Evolutionary conservation across 2,113 vertebrate genomes (phyloP).

Genomic region (Cricetomys ansorgei): DNA sequence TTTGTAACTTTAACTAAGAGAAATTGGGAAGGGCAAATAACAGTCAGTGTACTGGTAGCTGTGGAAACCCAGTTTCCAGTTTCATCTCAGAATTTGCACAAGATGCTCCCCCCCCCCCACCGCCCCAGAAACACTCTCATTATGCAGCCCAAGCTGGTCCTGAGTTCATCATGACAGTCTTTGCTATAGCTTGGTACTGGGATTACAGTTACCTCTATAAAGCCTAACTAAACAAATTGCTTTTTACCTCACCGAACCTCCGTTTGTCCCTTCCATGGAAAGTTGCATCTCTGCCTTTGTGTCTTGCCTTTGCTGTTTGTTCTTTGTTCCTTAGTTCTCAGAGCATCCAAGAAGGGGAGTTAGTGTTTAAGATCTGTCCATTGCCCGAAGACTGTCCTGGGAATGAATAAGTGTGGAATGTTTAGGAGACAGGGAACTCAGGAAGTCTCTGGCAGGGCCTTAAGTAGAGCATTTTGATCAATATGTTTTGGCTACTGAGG

Average conservation of each 20-base stretch:
- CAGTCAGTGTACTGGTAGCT: neutral
- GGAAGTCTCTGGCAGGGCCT: neutral
- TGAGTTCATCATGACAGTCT: neutral
- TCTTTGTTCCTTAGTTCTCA: conserved; percentile 18
- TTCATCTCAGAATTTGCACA: conserved; percentile 7
- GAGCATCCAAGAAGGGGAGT: conserved; percentile 1
- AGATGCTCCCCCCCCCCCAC: neutral
- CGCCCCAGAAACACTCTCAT: neutral
- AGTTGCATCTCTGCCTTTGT: conserved; percentile 17
- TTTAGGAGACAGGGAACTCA: conserved; percentile 9
- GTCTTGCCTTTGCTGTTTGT: neutral
- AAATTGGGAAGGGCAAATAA: neutral
- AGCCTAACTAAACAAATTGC: neutral
- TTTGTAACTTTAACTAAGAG: conserved; percentile 14
- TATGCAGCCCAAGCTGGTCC: neutral
- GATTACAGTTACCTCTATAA: neutral
- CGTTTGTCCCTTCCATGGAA: conserved; percentile 39
- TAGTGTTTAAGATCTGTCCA: conserved; percentile 15
- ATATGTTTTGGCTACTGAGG: conserved; percentile 36
- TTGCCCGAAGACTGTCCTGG: conserved; percentile 18
- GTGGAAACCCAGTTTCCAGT: neutral
- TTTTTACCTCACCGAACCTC: conserved; percentile 13
- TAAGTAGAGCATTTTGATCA: conserved; percentile 57
- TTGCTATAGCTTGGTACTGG: neutral
- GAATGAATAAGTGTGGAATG: conserved; percentile 1